Evolutionary conservation across 2,888 invertebrate species (phyloP).

Genomic region (Cephus rjabovi): DNA sequence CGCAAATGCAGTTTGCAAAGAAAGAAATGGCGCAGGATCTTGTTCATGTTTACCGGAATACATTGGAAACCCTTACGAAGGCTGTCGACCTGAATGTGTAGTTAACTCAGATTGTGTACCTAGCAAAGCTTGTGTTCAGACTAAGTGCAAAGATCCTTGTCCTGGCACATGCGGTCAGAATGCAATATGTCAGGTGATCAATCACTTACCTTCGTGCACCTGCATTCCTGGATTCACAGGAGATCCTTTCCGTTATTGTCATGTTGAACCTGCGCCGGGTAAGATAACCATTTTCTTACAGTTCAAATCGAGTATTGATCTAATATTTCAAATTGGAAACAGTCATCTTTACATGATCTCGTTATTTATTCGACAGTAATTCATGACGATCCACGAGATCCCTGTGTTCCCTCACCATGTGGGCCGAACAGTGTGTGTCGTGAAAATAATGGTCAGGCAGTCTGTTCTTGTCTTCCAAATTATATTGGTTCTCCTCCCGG

Average conservation of each 20-base stretch:
- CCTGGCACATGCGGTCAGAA: constrained; percentile 69
- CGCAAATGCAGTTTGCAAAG: constrained; percentile 54
- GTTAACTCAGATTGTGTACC: constrained; percentile 61
- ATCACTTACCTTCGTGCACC: constrained; percentile 19
- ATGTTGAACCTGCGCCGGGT: constrained; percentile 30
- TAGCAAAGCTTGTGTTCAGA: constrained; percentile 68
- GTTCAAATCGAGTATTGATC: neutral
- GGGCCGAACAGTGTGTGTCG: constrained; percentile 55
- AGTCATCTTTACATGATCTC: neutral
- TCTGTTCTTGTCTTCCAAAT: constrained; percentile 59
- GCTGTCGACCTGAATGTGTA: constrained; percentile 58
- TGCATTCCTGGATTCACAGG: constrained; percentile 53
- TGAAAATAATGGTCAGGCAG: constrained; percentile 47
- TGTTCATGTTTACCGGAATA: constrained; percentile 60
- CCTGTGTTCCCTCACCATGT: constrained; percentile 55
- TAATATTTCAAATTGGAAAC: neutral
- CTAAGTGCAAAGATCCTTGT: constrained; percentile 70
- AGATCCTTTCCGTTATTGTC: constrained; percentile 68
- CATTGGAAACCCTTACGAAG: constrained; percentile 51
- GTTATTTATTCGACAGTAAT: constrained; percentile 6
- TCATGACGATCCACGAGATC: constrained; percentile 19
- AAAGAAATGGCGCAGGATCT: constrained; percentile 47
- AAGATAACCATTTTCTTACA: neutral
- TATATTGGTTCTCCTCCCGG: constrained; percentile 54
- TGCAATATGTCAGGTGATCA: constrained; percentile 68